Base-by-base conservation (phyloP, 2,797 vertebrate species). In the Pagetopsis macropterus region DNA sequence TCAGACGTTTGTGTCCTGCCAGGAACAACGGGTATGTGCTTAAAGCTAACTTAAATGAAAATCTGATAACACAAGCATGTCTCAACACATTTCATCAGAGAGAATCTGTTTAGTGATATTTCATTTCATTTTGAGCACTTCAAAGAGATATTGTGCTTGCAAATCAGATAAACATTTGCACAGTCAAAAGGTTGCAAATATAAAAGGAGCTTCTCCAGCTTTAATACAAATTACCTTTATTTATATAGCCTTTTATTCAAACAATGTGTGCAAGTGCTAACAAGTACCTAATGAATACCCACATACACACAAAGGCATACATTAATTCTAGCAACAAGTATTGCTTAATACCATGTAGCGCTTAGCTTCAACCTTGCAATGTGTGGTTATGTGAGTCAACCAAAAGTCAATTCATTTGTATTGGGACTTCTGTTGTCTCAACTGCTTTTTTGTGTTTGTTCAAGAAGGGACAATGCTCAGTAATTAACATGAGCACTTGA, bases 1-100 rank as follows among this genome's bases (percentile, higher is more conserved):
- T 91, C 98, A 99, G 94, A 99, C 98, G 40, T 99, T 99, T 23
- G 98, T 99, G 76, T 97, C 98, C 87, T 99, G 98, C 93, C 98
- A 99, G 92, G 97, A 99, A 84, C 98, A 99, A 85, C 93, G 97
- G 96, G 98, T 99, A 95, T 64, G 95, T 90, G 63, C 60, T 8
- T 8, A 69, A 37, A 56, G 37, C 78, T 21, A 41, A 51, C 23
- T 63, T 19, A 65, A 45, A 48, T 40, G 1, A 61, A 57, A 75
- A 16, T 4, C 6, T 41, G 43, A 43, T 51, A 43, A 19, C 9
- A 56, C 17, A 37, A 15, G 43, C 49, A 50, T 27, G 21, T 57
- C 16, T 0, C 27, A 48, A 50, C 33, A 17, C 21, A 64, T 70
- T 76, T 71, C 65, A 9, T 49, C 17, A 21, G 27, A 1, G 41